These are phyloP conservation scores for Drosophila acutilabella DNA, from an alignment of 2,888 invertebrate species.

Conservation along the genomic window DNA sequence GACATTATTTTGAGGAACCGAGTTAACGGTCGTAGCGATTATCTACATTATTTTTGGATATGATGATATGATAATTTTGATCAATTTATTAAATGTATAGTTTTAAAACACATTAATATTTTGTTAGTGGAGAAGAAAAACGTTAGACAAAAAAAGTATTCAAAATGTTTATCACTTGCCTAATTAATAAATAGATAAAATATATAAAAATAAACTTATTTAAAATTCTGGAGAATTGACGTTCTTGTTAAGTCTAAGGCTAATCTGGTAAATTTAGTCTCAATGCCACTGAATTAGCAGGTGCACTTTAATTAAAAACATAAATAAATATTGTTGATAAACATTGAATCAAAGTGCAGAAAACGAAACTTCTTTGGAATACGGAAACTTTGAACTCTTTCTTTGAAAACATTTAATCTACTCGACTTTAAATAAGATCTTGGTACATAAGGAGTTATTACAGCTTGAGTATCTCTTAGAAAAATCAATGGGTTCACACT, in stretches of 20 bases:
- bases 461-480: neutral
- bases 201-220: neutral
- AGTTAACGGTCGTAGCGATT: too few relatives aligned
- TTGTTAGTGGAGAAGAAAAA: too few relatives aligned
- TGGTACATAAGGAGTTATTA: too few relatives aligned
- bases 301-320: neutral
- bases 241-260: neutral
- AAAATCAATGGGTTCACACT: neutral
- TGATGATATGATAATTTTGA: too few relatives aligned
- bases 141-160: neutral
- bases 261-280: slow-evolving; percentile 1
- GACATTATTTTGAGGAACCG: too few relatives aligned
- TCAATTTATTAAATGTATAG: too few relatives aligned
- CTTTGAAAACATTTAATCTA: neutral
- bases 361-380: too few relatives aligned
- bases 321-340: neutral
- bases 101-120: too few relatives aligned
- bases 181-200: slow-evolving; percentile 7
- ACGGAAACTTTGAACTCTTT: neutral
- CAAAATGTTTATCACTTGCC: slow-evolving; percentile 4
- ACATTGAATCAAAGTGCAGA: neutral
- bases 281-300: neutral
- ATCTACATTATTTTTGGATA: too few relatives aligned
- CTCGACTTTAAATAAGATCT: neutral
- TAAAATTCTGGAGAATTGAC: neutral